Evolutionary conservation across 2,113 vertebrate species (phyloP).

Genomic region (Platycercus adscitus): DNA sequence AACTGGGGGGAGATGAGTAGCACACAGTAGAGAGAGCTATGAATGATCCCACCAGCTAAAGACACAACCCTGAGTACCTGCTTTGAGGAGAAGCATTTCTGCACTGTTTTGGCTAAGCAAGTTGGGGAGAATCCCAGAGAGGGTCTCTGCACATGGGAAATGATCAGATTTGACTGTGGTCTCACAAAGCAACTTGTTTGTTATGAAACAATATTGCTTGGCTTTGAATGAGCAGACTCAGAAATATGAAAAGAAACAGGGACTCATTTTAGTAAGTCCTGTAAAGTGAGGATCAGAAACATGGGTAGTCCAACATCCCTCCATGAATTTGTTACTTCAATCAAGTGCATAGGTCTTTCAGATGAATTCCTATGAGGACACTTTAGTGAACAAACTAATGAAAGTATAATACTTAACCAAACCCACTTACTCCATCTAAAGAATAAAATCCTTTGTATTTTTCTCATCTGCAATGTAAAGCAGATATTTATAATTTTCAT

Average conservation of each 20-base stretch:
- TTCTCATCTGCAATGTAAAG: neutral
- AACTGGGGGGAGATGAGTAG: neutral
- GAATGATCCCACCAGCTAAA: neutral
- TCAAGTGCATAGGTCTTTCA: neutral
- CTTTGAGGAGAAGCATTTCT: neutral
- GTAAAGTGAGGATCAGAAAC: neutral
- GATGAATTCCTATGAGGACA: conserved; percentile 6
- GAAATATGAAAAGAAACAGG: neutral
- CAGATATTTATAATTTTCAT: conserved; percentile 36
- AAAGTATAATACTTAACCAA: neutral
- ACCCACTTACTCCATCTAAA: conserved; percentile 1
- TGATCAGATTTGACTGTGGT: neutral
- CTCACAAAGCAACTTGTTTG: neutral
- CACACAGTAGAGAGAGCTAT: neutral
- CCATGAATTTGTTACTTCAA: neutral
- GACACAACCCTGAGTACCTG: neutral
- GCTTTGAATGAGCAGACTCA: neutral
- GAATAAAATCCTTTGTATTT: conserved; percentile 14
- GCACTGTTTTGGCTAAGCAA: rapidly evolving
- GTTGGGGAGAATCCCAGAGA: neutral
- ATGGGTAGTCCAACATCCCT: neutral
- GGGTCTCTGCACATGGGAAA: neutral
- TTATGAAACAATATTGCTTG: neutral
- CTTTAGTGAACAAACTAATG: conserved; percentile 46
- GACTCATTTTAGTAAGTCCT: neutral